Conservation (phyloP, 2,797 vertebrate genomes). For the Epinephelus awoara region DNA sequence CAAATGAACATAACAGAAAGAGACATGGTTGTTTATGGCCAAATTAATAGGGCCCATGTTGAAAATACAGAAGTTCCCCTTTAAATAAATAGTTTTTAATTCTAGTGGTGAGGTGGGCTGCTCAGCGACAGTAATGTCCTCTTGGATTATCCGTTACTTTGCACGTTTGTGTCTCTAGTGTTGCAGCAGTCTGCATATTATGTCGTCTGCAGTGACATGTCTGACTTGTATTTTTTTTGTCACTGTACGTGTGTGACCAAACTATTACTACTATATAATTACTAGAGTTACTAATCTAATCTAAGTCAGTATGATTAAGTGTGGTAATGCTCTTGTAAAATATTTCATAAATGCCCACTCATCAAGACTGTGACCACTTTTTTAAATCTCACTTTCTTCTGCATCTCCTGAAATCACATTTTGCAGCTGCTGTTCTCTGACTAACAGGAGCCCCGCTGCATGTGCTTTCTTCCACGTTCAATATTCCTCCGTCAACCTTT, state of each 20-base stretch:
- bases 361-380: background rate
- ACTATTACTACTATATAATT: background rate
- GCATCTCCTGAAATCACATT: slow-evolving; percentile 4
- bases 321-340: background rate
- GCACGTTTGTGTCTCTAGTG: background rate
- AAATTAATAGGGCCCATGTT: too few relatives aligned
- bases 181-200: too few relatives aligned
- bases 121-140: background rate
- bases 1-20: too few relatives aligned
- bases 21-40: too few relatives aligned
- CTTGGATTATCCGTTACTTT: background rate
- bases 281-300: background rate
- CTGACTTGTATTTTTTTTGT: background rate
- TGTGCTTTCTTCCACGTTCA: slow-evolving; percentile 9
- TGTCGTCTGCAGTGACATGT: background rate
- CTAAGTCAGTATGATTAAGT: background rate
- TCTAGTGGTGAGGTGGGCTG: background rate
- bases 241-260: too few relatives aligned
- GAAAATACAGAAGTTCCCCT: too few relatives aligned
- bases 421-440: background rate
- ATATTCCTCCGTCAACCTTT: slow-evolving; percentile 22
- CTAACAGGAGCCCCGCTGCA: slow-evolving; percentile 2
- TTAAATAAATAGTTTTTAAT: too few relatives aligned
- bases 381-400: background rate
- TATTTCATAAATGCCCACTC: background rate